A percentile compares a stretch with the other conserved stretches of the same genome.
phyloP scores from a whole-genome alignment of 2,888 invertebrate species.

The Carterocephalus palaemon region DNA sequence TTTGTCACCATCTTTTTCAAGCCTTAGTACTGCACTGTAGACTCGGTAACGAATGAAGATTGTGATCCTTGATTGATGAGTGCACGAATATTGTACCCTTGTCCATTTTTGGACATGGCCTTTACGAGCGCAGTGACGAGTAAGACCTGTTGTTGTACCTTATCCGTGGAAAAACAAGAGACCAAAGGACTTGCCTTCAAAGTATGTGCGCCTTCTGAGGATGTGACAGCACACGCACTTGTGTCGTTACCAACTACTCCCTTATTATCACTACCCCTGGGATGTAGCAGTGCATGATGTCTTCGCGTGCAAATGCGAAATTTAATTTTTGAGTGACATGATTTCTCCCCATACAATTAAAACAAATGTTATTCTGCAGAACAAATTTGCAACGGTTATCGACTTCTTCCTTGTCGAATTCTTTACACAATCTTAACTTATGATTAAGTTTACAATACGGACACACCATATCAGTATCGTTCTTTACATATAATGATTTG shows the following conservation, averaged over 20 bases:
- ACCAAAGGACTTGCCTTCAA: background rate
- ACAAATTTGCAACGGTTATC: constrained; percentile 27
- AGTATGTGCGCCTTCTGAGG: constrained; percentile 1
- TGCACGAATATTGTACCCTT: constrained; percentile 22
- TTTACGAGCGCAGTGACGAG: constrained; percentile 31
- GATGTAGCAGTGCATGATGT: constrained; percentile 28
- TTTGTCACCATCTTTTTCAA: constrained; percentile 19
- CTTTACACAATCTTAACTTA: constrained; percentile 22
- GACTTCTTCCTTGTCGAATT: constrained; percentile 23
- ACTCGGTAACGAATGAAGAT: constrained; percentile 33
- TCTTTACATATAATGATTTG: background rate
- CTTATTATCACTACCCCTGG: constrained; percentile 5
- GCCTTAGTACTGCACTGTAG: constrained; percentile 25
- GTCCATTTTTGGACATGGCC: constrained; percentile 25
- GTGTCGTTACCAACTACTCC: background rate
- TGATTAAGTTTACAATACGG: background rate
- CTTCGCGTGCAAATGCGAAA: constrained; percentile 26
- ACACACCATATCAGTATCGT: background rate
- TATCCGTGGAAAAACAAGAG: constrained; percentile 3
- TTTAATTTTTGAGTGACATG: constrained; percentile 26
- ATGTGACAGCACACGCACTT: background rate
- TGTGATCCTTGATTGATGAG: constrained; percentile 36
- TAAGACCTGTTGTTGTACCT: constrained; percentile 2
- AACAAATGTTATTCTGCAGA: constrained; percentile 27
- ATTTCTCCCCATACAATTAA: constrained; percentile 30